Evolutionary conservation across 2,888 invertebrate species (phyloP).

Genomic region (Tridacna crocea): DNA sequence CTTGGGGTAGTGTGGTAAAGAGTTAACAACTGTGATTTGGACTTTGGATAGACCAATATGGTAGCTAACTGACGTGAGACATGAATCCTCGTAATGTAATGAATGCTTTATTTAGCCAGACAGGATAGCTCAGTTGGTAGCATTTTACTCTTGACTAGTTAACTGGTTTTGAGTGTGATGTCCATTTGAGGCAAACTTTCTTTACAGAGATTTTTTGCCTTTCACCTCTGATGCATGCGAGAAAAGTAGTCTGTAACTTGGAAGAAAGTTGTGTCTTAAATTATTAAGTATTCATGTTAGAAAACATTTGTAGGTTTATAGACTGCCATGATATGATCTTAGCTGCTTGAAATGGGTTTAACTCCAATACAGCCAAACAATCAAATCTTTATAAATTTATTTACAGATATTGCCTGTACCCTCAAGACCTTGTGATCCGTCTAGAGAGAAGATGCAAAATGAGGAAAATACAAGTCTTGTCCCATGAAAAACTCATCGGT

Average conservation of each 20-base stretch:
- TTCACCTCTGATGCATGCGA: too few relatives aligned
- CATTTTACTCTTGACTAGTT: too few relatives aligned
- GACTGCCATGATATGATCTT: neutral
- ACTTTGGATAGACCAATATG: neutral
- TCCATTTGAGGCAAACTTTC: too few relatives aligned
- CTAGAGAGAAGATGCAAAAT: constrained; percentile 90
- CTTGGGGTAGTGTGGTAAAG: neutral
- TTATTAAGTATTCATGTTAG: neutral
- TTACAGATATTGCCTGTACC: constrained; percentile 88
- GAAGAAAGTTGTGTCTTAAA: neutral
- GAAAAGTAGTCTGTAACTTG: neutral
- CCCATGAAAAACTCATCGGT: constrained; percentile 98
- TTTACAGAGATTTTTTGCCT: too few relatives aligned
- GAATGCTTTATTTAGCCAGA: too few relatives aligned
- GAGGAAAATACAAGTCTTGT: constrained; percentile 94
- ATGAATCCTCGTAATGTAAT: neutral
- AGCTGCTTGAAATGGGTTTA: neutral
- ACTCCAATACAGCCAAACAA: neutral
- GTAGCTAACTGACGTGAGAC: neutral
- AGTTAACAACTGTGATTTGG: neutral
- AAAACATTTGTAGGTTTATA: neutral
- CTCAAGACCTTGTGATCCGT: constrained; percentile 95
- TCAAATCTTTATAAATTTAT: too few relatives aligned
- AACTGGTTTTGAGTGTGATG: too few relatives aligned
- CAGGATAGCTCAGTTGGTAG: too few relatives aligned